These are phyloP conservation scores for Tenthredo livida DNA, from an alignment of 2,888 invertebrate genomes.

Conservation along the genomic window DNA sequence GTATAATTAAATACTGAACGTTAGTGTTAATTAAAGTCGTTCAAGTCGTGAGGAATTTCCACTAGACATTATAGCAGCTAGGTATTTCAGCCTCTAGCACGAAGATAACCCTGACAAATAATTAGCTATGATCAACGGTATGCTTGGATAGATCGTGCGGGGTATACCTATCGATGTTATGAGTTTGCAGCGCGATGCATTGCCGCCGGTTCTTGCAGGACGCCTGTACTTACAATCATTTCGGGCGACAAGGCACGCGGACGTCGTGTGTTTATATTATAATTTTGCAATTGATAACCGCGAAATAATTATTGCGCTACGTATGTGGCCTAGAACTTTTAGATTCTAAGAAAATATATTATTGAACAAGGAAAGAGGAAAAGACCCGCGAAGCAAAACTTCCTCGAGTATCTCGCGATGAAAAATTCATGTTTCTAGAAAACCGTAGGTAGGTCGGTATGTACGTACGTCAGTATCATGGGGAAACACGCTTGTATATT, in stretches of 20 bases:
- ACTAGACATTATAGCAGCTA: neutral
- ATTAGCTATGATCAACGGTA: constrained; percentile 31
- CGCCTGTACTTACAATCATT: neutral
- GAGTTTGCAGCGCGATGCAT: neutral
- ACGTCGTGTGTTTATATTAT: neutral
- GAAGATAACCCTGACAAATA: constrained; percentile 18
- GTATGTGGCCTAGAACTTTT: neutral
- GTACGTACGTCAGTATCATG: neutral
- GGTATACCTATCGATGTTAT: constrained; percentile 18
- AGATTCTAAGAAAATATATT: neutral
- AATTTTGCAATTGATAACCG: neutral
- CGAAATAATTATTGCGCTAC: neutral
- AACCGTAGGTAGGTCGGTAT: neutral
- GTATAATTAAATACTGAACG: neutral
- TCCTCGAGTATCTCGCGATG: neutral
- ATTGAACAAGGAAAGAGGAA: neutral
- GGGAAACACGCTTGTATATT: no score
- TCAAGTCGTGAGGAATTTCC: neutral
- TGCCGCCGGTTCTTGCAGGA: neutral
- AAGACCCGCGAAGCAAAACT: neutral
- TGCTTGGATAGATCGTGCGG: constrained; percentile 29
- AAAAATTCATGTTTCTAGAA: neutral
- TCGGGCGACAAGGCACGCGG: neutral
- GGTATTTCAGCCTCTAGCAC: constrained; percentile 54
- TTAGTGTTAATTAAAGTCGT: neutral